Percentiles rank a stretch among this genome's conserved stretches.
These are phyloP conservation scores for Telmatherina bonti DNA, from an alignment of 2,797 vertebrate genomes.

Conservation along the genomic window DNA sequence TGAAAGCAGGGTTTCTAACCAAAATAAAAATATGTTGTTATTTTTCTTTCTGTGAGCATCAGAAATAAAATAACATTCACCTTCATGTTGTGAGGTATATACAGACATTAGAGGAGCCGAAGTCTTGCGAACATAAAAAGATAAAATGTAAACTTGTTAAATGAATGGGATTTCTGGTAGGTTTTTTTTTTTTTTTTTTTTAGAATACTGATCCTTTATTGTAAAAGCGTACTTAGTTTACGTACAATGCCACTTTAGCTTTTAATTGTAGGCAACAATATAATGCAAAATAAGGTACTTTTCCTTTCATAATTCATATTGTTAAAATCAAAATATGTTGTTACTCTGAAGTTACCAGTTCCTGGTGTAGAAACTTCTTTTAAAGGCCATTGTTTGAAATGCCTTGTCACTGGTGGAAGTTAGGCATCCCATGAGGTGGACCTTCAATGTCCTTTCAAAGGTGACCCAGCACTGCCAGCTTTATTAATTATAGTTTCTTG, in stretches of 20 bases:
- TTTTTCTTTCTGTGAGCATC: not conserved
- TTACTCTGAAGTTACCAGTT: conserved; percentile 6
- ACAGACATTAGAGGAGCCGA: conserved; percentile 1
- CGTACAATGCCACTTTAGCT: not conserved
- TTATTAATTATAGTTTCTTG: conserved; percentile 76
- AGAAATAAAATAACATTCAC: not conserved
- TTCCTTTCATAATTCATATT: not conserved
- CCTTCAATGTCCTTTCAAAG: conserved; percentile 51
- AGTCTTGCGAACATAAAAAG: not conserved
- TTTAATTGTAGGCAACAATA: not conserved
- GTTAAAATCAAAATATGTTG: too few relatives aligned
- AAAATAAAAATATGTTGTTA: not conserved
- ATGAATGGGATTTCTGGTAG: not conserved
- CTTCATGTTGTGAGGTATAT: not conserved
- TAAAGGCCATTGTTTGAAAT: conserved; percentile 19
- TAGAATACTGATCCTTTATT: not conserved
- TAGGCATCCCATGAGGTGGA: conserved; percentile 41
- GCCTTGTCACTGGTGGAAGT: conserved; percentile 41
- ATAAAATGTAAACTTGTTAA: not conserved
- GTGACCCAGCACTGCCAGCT: conserved; percentile 67
- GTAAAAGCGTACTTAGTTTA: not conserved
- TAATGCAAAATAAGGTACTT: not conserved
- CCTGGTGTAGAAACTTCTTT: conserved; percentile 8
- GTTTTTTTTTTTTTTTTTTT: not conserved
- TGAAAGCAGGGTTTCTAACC: not conserved